Evolutionary conservation across 2,113 vertebrate species (phyloP), one percentile per base, ranked within the genome.

Genomic region (Lagopus muta): DNA sequence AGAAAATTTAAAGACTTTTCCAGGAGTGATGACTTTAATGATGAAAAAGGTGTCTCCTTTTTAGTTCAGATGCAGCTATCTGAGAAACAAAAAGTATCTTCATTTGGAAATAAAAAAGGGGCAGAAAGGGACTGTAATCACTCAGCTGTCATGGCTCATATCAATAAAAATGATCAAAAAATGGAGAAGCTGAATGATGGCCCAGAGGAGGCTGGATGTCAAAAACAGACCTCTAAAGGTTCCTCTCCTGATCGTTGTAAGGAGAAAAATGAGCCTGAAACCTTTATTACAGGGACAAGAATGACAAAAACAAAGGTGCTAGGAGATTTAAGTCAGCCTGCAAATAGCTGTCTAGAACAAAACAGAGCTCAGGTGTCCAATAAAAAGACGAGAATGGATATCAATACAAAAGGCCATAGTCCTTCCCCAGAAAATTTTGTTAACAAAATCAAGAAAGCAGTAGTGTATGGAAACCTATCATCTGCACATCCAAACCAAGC

Each of bases 41-140:
- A 96, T 96, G 97, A 95, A 94, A 97, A 87, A 95, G 94, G 55
- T 91, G 95, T 92, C 94, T 95, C 85, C 97, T 95, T 93, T 89
- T 90, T 95, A 80, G 38, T 47, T 17, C 86, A 91, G 76, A 82
- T 85, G 60, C 94, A 95, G 93, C 76, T 91, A 94, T 94, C 62
- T 50, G 84, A 96, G 80, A 96, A 96, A 65, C 90, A 94, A 58
- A 93, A 76, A 32, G 0, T 32, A 36, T 80, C 40, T 50, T 84
- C 69, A 70, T 80, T 8, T 81, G 81, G 67, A 95, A 93, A 89
- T 70, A 95, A 89, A 94, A 79, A 73, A 89, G 62, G 52, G 92
- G 27, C n/a, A 81, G 57, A 64, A 55, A 73, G 75, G 43, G 32
- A 55, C 57, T 58, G 47, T 89, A 60, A 71, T 88, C 80, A 67